These are phyloP conservation scores for Temnothorax nylanderi DNA, from an alignment of 1,140 invertebrate genomes.

Conservation along the genomic window DNA sequence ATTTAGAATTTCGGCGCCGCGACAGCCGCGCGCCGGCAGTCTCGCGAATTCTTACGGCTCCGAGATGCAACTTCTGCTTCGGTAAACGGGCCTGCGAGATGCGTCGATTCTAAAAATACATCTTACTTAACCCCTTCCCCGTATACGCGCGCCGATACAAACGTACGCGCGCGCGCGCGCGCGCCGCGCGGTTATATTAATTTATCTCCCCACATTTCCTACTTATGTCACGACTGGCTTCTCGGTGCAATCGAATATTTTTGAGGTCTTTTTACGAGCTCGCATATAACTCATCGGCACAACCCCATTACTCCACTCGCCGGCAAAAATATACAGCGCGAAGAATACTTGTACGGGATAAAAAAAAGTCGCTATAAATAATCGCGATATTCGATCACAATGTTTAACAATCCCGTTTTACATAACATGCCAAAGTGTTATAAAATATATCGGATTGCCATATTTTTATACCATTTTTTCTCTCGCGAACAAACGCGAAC, in stretches of 20 bases:
- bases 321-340: not conserved
- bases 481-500: not conserved
- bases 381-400: conserved; percentile 23
- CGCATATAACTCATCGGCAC: conserved; percentile 18
- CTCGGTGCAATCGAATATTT: conserved; percentile 38
- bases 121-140: conserved; percentile 36
- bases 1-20: conserved; percentile 59
- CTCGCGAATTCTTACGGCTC: not conserved
- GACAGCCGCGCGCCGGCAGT: not conserved
- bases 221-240: conserved; percentile 49
- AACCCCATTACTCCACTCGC: conserved; percentile 15
- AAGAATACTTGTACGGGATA: not conserved
- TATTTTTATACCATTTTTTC: not conserved
- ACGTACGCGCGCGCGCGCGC: conserved; percentile 17
- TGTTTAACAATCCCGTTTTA: conserved; percentile 12
- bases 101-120: conserved; percentile 54
- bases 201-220: conserved; percentile 56
- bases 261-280: conserved; percentile 32
- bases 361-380: conserved; percentile 28
- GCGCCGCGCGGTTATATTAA: conserved; percentile 44
- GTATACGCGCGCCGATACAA: conserved; percentile 19
- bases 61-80: conserved; percentile 23
- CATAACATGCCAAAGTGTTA: conserved; percentile 5
- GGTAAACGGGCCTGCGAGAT: not conserved
- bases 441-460: not conserved